A percentile compares a stretch with the other conserved stretches of the same genome.
Evolutionary conservation across 2,113 vertebrate species (phyloP).

Genomic region (Amphiprion ocellaris): DNA sequence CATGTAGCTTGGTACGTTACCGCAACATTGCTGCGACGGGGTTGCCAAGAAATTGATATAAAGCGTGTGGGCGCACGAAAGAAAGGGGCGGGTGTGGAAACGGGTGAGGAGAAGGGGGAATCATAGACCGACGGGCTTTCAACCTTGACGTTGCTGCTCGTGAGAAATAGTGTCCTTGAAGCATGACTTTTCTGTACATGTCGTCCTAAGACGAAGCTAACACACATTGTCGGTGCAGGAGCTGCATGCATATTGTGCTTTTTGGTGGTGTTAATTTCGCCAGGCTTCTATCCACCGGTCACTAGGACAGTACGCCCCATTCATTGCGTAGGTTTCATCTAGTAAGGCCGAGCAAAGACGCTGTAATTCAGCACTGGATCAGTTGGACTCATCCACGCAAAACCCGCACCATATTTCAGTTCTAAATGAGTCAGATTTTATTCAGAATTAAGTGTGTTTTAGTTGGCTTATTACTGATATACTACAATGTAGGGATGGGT

Average conservation of each 20-base stretch:
- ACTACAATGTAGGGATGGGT: neutral
- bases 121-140: slow-evolving; percentile 62
- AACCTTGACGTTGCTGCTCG: slow-evolving; percentile 79
- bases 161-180: slow-evolving; percentile 76
- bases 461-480: slow-evolving; percentile 4
- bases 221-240: slow-evolving; percentile 5
- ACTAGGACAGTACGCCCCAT: slow-evolving; percentile 64
- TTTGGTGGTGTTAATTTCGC: slow-evolving; percentile 24
- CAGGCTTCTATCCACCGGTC: slow-evolving; percentile 53
- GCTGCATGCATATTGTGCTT: slow-evolving; percentile 32
- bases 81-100: slow-evolving; percentile 62
- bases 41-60: slow-evolving; percentile 60
- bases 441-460: neutral
- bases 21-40: slow-evolving; percentile 69
- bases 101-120: slow-evolving; percentile 38
- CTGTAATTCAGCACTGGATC: slow-evolving; percentile 16
- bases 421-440: neutral
- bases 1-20: slow-evolving; percentile 40
- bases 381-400: neutral
- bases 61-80: slow-evolving; percentile 67
- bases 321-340: slow-evolving; percentile 61
- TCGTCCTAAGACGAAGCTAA: slow-evolving; percentile 27
- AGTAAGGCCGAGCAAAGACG: slow-evolving; percentile 12
- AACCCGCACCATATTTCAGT: neutral
- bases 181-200: slow-evolving; percentile 68